Conservation (phyloP, 1,140 invertebrate species). For the Drosophila ohnishii region DNA sequence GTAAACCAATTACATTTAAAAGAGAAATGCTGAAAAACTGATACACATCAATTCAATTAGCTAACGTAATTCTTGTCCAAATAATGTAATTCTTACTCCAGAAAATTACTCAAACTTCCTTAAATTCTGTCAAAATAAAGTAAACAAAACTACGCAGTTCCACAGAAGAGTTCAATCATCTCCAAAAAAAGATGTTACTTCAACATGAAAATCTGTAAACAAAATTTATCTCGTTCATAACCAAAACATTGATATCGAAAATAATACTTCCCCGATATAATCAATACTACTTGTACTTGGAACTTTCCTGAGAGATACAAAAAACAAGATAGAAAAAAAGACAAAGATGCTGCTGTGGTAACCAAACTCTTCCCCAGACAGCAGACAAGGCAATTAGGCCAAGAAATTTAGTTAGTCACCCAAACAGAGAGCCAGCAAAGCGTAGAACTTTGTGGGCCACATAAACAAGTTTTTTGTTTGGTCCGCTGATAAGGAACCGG, state of each 20-base stretch:
- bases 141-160: slow-evolving; percentile 6
- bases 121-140: background rate
- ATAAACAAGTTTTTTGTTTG: slow-evolving; percentile 48
- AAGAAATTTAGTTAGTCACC: slow-evolving; percentile 40
- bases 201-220: slow-evolving; percentile 9
- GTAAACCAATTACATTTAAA: background rate
- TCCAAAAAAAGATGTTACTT: slow-evolving; percentile 17
- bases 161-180: slow-evolving; percentile 8
- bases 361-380: slow-evolving; percentile 1
- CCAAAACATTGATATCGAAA: slow-evolving; percentile 8
- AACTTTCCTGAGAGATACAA: slow-evolving; percentile 25
- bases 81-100: background rate
- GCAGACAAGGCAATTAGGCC: slow-evolving; percentile 35
- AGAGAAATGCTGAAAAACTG: background rate
- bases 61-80: background rate
- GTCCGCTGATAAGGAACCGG: slow-evolving; percentile 27
- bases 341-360: slow-evolving; percentile 39
- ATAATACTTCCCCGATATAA: slow-evolving; percentile 56
- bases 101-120: background rate
- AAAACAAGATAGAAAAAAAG: slow-evolving; percentile 60
- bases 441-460: slow-evolving; percentile 53
- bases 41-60: background rate
- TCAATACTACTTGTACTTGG: slow-evolving; percentile 23
- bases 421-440: slow-evolving; percentile 12
- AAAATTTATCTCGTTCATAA: slow-evolving; percentile 25